phyloP scores from a whole-genome alignment of 2,797 vertebrate species.

The Bovichtus diacanthus region DNA sequence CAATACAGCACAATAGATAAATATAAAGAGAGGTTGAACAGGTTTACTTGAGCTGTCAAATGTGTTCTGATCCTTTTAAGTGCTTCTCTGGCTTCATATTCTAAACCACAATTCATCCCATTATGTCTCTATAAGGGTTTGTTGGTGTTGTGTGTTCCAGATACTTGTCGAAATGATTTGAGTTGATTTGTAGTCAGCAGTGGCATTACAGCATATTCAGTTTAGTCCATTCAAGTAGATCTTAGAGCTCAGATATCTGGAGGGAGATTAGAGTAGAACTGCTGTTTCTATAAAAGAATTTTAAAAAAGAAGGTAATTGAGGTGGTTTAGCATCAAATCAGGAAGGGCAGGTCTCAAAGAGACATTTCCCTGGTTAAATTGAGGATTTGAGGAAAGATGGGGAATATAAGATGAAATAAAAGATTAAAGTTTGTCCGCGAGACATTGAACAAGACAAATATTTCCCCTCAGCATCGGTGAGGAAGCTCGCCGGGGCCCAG shows the following conservation, averaged over 20 bases:
- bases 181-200: background rate
- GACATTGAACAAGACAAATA: background rate
- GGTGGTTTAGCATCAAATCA: background rate
- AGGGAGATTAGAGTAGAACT: background rate
- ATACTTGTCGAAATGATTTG: background rate
- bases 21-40: background rate
- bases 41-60: background rate
- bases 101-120: background rate
- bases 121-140: slow-evolving; percentile 1
- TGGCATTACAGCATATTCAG: background rate
- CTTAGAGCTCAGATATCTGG: background rate
- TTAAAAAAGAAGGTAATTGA: background rate
- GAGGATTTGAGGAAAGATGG: background rate
- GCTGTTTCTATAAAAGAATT: background rate
- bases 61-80: slow-evolving; percentile 3
- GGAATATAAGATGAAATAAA: background rate
- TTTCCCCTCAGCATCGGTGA: background rate
- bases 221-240: background rate
- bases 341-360: too few species aligned
- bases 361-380: background rate
- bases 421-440: background rate
- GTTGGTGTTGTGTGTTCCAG: background rate
- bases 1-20: background rate
- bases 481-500: background rate
- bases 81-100: slow-evolving; percentile 14